A percentile compares a stretch with the other conserved stretches of the same genome.
phyloP scores from a whole-genome alignment of 2,113 vertebrate genomes.

The Ondatra zibethicus region DNA sequence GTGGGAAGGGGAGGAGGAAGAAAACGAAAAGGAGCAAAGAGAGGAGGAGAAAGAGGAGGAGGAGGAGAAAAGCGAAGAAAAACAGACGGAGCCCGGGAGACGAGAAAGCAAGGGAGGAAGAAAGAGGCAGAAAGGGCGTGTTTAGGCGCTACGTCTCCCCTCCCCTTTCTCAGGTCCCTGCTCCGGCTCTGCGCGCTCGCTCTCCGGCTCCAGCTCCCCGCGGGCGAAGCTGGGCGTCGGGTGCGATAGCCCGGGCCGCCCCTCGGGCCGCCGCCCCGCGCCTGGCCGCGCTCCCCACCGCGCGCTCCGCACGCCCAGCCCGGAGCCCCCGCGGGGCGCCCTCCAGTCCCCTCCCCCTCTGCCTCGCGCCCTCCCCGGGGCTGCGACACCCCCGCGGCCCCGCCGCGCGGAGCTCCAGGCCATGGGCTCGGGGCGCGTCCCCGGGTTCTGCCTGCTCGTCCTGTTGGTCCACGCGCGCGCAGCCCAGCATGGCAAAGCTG shows the following conservation, averaged over 20 bases:
- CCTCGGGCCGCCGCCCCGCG: slow-evolving; percentile 77
- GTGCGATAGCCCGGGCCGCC: slow-evolving; percentile 78
- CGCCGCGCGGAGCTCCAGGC: slow-evolving; percentile 72
- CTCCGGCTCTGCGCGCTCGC: slow-evolving; percentile 86
- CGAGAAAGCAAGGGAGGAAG: slow-evolving; percentile 76
- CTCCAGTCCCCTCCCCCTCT: slow-evolving; percentile 61
- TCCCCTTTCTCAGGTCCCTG: slow-evolving; percentile 92
- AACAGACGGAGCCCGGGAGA: slow-evolving; percentile 82
- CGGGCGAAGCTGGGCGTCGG: slow-evolving; percentile 83
- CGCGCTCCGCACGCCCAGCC: slow-evolving; percentile 70
- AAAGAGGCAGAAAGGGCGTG: slow-evolving; percentile 88
- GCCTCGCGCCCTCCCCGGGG: slow-evolving; percentile 30
- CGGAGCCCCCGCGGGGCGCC: slow-evolving; percentile 67
- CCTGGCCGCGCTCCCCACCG: slow-evolving; percentile 66
- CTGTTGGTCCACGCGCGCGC: slow-evolving; percentile 92
- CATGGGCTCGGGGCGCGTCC: slow-evolving; percentile 92
- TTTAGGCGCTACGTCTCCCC: slow-evolving; percentile 90
- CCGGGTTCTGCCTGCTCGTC: slow-evolving; percentile 91
- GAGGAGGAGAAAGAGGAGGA: slow-evolving; percentile 44
- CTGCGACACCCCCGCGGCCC: slow-evolving; percentile 60
- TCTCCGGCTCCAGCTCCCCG: slow-evolving; percentile 82
- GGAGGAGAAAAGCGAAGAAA: slow-evolving; percentile 82
- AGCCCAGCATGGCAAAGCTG: slow-evolving; percentile 90
- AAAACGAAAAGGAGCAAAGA: slow-evolving; percentile 49
- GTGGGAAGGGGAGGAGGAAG: slow-evolving; percentile 57